These are phyloP conservation scores for Apodemia duryi DNA, from an alignment of 2,888 invertebrate genomes.

Conservation along the genomic window DNA sequence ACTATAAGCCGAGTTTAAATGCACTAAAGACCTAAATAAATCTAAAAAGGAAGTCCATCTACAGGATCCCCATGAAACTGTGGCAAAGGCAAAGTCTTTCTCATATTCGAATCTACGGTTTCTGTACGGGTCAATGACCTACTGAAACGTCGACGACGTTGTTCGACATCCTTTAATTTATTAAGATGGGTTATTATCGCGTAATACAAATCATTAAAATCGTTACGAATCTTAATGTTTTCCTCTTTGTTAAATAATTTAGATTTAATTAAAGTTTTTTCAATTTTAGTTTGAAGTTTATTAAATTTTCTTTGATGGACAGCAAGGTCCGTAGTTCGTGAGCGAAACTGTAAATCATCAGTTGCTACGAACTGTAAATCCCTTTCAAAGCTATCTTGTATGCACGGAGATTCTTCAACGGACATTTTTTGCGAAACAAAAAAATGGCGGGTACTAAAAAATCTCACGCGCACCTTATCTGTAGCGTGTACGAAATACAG, in stretches of 20 bases:
- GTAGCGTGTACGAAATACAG: conserved; percentile 1
- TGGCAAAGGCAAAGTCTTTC: conserved; percentile 6
- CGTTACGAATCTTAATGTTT: not conserved
- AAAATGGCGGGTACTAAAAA: not conserved
- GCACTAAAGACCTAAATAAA: not conserved
- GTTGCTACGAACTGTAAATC: not conserved
- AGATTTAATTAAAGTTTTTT: not conserved
- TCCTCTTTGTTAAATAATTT: not conserved
- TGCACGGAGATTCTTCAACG: not conserved
- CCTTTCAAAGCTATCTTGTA: not conserved
- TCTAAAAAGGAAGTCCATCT: not conserved
- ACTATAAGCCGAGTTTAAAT: not conserved
- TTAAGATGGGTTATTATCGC: not conserved
- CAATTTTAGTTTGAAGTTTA: not conserved
- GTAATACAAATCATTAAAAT: not conserved
- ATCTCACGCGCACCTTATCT: not conserved
- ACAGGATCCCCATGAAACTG: not conserved
- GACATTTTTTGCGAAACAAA: not conserved
- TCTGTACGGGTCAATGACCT: not conserved
- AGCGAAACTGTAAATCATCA: not conserved
- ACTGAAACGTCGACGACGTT: not conserved
- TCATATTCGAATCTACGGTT: not conserved
- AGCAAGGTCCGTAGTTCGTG: not conserved
- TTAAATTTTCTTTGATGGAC: not conserved
- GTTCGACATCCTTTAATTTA: not conserved